phyloP scores from a whole-genome alignment of 2,113 vertebrate species.

The Gymnarchus niloticus region DNA sequence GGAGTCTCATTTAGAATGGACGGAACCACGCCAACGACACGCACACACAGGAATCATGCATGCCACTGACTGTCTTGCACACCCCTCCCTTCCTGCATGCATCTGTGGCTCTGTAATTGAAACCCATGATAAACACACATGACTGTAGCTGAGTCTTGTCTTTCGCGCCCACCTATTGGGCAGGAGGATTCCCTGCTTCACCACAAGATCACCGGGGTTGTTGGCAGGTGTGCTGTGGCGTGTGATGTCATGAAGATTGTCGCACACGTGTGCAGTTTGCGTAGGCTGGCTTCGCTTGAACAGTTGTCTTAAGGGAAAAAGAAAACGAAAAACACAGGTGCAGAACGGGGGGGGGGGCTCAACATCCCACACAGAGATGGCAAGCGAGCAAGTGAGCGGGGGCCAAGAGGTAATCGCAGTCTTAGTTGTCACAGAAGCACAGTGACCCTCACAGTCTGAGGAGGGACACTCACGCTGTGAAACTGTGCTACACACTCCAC shows the following conservation, averaged over 20 bases:
- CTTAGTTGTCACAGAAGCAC: neutral
- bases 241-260: constrained; percentile 32
- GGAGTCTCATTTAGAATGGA: too few species aligned
- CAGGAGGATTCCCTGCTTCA: neutral
- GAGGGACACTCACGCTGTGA: neutral
- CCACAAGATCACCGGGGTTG: constrained; percentile 26
- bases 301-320: neutral
- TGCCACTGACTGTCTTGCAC: neutral
- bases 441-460: neutral
- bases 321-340: neutral
- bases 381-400: constrained; percentile 31
- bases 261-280: neutral
- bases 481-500: neutral
- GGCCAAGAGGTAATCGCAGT: neutral
- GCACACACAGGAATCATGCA: neutral
- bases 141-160: neutral
- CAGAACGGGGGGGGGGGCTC: neutral
- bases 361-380: neutral
- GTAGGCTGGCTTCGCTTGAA: neutral
- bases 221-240: constrained; percentile 30
- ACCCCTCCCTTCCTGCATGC: neutral
- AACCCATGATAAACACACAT: neutral
- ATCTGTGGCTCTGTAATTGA: neutral
- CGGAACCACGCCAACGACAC: too few species aligned
- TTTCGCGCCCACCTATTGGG: neutral